Conservation (phyloP, 2,797 vertebrate species). For the Hapalemur alaotrensis region DNA sequence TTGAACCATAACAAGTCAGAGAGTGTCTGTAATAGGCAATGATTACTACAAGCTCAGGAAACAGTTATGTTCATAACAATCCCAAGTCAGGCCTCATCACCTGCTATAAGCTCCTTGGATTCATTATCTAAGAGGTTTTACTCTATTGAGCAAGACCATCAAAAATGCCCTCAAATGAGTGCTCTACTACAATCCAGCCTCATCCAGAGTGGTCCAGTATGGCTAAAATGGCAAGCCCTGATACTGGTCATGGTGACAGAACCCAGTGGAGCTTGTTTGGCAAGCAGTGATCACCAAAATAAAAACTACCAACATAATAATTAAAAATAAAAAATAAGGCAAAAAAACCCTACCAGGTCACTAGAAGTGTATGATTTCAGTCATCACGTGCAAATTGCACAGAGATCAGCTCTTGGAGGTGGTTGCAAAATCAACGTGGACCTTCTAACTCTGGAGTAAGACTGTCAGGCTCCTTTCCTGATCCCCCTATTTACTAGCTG, state of each 20-base stretch:
- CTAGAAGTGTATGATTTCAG: neutral
- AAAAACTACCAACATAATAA: neutral
- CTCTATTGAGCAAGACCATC: neutral
- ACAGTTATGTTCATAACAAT: neutral
- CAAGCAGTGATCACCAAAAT: neutral
- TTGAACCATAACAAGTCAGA: neutral
- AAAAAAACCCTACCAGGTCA: neutral
- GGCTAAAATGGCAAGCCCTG: neutral
- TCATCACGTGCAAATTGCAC: neutral
- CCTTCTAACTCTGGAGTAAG: neutral
- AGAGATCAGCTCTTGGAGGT: neutral
- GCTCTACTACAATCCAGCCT: neutral
- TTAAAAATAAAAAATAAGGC: neutral
- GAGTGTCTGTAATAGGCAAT: neutral
- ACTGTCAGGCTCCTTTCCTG: neutral
- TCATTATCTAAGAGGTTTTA: neutral
- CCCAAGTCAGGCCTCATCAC: neutral
- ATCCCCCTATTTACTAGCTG: neutral
- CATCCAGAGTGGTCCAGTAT: neutral
- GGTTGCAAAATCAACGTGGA: neutral
- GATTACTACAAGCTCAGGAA: neutral
- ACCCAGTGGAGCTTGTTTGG: neutral
- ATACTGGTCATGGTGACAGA: neutral
- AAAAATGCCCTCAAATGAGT: neutral
- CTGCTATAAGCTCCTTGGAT: neutral